Evolutionary conservation across 2,797 vertebrate species (phyloP), one percentile per base, ranked within the genome.

Genomic region (Glossophaga mutica): DNA sequence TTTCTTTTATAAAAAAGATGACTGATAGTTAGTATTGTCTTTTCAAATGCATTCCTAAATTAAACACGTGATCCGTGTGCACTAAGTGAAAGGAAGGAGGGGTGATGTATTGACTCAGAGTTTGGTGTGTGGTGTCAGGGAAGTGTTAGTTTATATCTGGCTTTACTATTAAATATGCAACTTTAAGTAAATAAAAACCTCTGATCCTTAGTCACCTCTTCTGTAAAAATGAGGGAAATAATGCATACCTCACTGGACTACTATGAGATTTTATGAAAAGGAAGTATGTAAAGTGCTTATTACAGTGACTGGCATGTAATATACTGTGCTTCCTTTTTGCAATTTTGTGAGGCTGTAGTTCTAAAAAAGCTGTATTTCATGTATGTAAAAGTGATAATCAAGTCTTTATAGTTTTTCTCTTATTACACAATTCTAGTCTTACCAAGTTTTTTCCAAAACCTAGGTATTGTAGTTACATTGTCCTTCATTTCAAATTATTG

Each of bases 401-500:
- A 55, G 65, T 83, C 29, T 55, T 62, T 68, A 46, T 19, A 50
- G 57, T 67, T 88, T 76, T 73, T 57, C 52, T 87, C 29, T 74
- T 55, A 37, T 22, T 88, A 65, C 26, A 7, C 65, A 81, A 65
- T 86, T 87, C 34, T 70, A 37, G 22, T 65, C 48, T 50, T 62
- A 77, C 9, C 24, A 77, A 71, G 6, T 21, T 55, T 59, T 39
- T 62, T 26, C 14, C 1, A 1, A 74, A 82, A n/a, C 8, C 6
- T 4, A 65, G 37, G 50, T 87, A 74, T 76, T 87, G 16, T 95
- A 39, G 24, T 67, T 87, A 29, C 57, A 73, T 74, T 81, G 37
- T 46, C n/a, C 11, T 87, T 82, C 5, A 59, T 91, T 91, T 91
- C 39, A 76, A 81, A 87, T 91, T 79, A 91, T 71, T 82, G 48